Evolutionary conservation across 2,113 vertebrate species (phyloP).

Genomic region (Hylia prasina): DNA sequence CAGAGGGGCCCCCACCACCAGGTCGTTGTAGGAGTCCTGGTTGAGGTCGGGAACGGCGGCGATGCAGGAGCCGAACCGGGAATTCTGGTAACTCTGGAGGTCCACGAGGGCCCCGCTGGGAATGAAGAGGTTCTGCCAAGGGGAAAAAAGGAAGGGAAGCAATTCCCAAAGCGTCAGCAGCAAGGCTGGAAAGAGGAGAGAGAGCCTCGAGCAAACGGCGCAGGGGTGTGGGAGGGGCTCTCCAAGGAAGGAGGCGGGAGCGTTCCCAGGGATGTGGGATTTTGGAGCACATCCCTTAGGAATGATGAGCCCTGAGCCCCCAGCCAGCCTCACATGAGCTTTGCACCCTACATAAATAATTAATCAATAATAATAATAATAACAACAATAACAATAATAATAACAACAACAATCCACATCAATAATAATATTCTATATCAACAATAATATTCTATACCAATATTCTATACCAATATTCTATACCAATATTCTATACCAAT

Average conservation of each 20-base stretch:
- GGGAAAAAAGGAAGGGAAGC: background rate
- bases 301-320: background rate
- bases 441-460: background rate
- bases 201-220: fast-evolving
- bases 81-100: slow-evolving; percentile 84
- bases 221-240: fast-evolving
- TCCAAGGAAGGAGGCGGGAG: background rate
- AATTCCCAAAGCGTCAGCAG: background rate
- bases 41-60: slow-evolving; percentile 89
- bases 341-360: background rate
- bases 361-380: background rate
- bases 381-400: background rate
- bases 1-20: slow-evolving; percentile 89
- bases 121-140: slow-evolving; percentile 76
- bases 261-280: fast-evolving
- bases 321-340: background rate
- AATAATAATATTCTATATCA: background rate
- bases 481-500: no score
- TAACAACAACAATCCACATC: no score
- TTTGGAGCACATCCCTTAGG: background rate
- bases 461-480: no score
- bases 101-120: slow-evolving; percentile 80
- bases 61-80: slow-evolving; percentile 89
- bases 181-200: background rate
- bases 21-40: slow-evolving; percentile 88